Evolutionary conservation across 2,113 vertebrate species (phyloP).

Genomic region (Colius striatus): DNA sequence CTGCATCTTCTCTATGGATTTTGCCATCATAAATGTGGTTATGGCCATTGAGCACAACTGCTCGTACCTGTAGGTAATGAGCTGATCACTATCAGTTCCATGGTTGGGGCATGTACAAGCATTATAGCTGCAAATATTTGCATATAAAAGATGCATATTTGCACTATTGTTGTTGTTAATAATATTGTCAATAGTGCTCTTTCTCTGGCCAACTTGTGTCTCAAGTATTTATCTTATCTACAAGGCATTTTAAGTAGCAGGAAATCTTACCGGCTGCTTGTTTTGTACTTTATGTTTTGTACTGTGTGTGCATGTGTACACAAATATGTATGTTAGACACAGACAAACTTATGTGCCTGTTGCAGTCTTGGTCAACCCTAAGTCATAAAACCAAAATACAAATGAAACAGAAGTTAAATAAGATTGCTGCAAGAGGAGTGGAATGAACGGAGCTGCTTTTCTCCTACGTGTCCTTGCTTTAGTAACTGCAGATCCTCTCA

Average conservation of each 20-base stretch:
- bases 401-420: background rate
- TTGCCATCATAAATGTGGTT: background rate
- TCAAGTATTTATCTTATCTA: background rate
- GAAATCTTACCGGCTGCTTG: background rate
- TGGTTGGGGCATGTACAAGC: background rate
- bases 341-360: background rate
- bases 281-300: background rate
- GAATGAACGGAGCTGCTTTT: background rate
- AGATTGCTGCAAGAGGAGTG: background rate
- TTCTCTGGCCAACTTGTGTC: background rate
- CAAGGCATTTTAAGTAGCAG: background rate
- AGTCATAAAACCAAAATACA: background rate
- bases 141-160: background rate
- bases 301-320: rapidly evolving
- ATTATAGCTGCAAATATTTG: background rate
- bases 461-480: background rate
- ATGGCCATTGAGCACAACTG: background rate
- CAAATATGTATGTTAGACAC: background rate
- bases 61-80: background rate
- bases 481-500: background rate
- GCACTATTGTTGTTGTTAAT: background rate
- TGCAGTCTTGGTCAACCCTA: background rate
- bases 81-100: background rate
- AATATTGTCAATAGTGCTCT: background rate
- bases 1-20: background rate